Base-by-base conservation (phyloP, 1,140 invertebrate genomes). In the Trichonephila clavata region DNA sequence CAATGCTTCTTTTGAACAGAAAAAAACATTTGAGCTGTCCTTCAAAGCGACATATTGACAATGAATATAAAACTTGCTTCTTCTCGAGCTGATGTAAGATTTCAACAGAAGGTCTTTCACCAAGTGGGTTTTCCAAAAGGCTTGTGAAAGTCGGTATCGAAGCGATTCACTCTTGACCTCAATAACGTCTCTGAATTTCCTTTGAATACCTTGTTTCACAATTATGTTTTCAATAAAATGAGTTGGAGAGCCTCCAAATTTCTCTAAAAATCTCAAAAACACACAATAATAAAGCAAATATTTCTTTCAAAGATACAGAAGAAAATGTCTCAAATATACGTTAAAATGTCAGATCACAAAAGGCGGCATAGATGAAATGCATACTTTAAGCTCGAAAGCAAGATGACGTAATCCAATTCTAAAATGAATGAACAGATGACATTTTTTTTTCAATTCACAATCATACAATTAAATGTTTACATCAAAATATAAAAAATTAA, bases 271-370 rank as follows among this genome's bases (percentile, higher is more conserved):
- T 63, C n/a, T 43, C 27, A 60, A 57, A 20, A 86, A 8, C 83
- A 60, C 50, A 60, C 43, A 86, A 21, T 86, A 50, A 86, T 59
- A 86, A 86, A 63, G 84, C 57, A 63, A 86, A 86, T 63, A 63
- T 86, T 86, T 63, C 61, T 63, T 86, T 86, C 84, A 60, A 86
- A 86, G 50, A 86, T n/a, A 59, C 50, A 86, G 24, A 86, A 86
- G 27, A 24, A 86, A 86, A 63, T 61, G 84, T 10, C 60, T 63
- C 63, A 86, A 86, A 86, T 86, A 63, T 60, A 24, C 27, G 59
- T 86, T 24, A 27, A 86, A 86, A 86, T 63, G 60, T n/a, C 59
- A 63, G 27, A 63, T 86, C 60, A 24, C 59, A 86, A 20, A 86
- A 63, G 84, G 84, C 59, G 60, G 61, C 84, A 61, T 86, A 57